These are phyloP conservation scores for Indicator indicator DNA, from an alignment of 2,113 vertebrate species.

Conservation along the genomic window DNA sequence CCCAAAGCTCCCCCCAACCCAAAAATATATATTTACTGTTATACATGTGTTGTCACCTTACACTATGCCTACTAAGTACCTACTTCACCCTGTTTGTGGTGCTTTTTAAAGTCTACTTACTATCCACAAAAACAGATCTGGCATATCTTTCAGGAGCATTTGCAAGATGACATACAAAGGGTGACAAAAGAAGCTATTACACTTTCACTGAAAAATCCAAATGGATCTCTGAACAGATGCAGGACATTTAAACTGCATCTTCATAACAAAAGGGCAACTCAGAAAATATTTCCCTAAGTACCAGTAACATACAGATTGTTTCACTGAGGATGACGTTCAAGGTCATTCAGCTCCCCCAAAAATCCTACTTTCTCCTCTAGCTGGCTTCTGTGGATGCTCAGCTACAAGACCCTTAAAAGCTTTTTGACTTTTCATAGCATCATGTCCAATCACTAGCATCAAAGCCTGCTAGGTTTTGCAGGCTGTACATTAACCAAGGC, in stretches of 20 bases:
- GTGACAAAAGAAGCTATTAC: not conserved
- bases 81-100: not conserved
- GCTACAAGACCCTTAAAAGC: not conserved
- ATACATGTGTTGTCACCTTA: not conserved
- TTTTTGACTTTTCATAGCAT: not conserved
- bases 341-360: conserved; percentile 1
- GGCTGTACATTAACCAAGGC: not conserved
- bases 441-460: not conserved
- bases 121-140: not conserved
- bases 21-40: not conserved
- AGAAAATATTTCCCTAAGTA: not conserved
- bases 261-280: not conserved
- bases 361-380: not conserved
- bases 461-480: not conserved
- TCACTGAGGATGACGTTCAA: not conserved
- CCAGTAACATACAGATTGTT: not conserved
- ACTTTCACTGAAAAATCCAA: not conserved
- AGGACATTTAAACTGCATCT: not conserved
- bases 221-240: not conserved
- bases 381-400: not conserved
- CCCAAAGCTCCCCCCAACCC: not conserved
- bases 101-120: not conserved
- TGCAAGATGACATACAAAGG: not conserved
- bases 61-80: not conserved
- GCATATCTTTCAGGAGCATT: not conserved